Percentiles rank a stretch among this genome's conserved stretches.
Evolutionary conservation across 2,113 vertebrate genomes (phyloP).

Genomic region (Arenaria interpres): DNA sequence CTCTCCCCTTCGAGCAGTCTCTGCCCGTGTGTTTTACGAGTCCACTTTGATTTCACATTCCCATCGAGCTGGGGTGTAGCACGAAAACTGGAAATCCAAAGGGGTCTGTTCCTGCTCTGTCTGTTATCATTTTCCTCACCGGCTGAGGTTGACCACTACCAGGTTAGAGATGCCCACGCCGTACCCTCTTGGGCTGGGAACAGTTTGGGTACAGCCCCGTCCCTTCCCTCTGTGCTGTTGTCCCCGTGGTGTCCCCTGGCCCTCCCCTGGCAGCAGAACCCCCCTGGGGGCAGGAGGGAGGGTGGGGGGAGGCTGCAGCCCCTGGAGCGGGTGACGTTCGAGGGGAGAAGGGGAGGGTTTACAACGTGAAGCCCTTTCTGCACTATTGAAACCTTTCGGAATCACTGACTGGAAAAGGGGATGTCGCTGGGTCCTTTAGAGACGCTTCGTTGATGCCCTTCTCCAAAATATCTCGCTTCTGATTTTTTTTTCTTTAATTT

Average conservation of each 20-base stretch:
- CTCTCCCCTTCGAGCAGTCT: neutral
- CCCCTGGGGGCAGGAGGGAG: neutral
- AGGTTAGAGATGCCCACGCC: fast-evolving
- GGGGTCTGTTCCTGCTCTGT: slow-evolving; percentile 16
- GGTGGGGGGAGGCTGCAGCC: neutral
- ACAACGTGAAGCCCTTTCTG: neutral
- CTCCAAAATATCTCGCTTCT: neutral
- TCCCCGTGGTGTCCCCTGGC: neutral
- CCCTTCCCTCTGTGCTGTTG: neutral
- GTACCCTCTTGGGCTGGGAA: neutral
- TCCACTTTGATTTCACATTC: slow-evolving; percentile 66
- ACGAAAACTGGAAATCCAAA: slow-evolving; percentile 64
- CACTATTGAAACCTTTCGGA: neutral
- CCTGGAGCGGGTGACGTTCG: neutral
- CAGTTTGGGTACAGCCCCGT: neutral
- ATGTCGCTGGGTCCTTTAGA: neutral
- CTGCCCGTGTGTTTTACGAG: slow-evolving; percentile 19
- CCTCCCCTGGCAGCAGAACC: neutral
- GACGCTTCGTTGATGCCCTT: neutral
- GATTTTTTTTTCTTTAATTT: too few relatives aligned
- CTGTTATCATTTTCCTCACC: neutral
- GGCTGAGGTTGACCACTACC: slow-evolving; percentile 15
- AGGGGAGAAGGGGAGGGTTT: neutral
- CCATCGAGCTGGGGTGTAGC: slow-evolving; percentile 35
- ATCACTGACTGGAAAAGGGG: neutral